Conservation (phyloP, 1,140 invertebrate genomes). For the Battus philenor region DNA sequence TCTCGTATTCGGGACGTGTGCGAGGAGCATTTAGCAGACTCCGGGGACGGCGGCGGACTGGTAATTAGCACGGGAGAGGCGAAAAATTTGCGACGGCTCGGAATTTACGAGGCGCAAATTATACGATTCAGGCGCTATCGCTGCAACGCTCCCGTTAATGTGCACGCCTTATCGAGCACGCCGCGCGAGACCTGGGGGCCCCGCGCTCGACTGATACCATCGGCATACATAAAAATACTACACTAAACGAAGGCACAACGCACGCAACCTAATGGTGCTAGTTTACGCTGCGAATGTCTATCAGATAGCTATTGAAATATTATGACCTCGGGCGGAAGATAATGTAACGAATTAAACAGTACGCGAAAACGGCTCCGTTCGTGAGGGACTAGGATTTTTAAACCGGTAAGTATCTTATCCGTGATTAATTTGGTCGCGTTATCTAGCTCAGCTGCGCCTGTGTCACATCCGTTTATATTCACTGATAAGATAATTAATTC, state of each 20-base stretch:
- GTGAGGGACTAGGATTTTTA: slow-evolving; percentile 17
- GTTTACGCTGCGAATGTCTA: slow-evolving; percentile 3
- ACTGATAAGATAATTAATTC: slow-evolving; percentile 42
- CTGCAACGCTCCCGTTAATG: slow-evolving; percentile 65
- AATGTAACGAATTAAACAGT: slow-evolving; percentile 1
- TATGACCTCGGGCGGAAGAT: slow-evolving; percentile 9
- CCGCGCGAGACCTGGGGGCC: slow-evolving; percentile 23
- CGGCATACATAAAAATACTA: slow-evolving; percentile 42
- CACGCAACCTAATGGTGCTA: slow-evolving; percentile 1
- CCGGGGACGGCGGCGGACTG: slow-evolving; percentile 64
- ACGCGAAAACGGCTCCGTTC: neutral
- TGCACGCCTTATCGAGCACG: slow-evolving; percentile 66
- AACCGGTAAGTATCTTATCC: slow-evolving; percentile 39
- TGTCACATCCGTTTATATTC: slow-evolving; percentile 58
- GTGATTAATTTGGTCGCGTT: slow-evolving; percentile 62
- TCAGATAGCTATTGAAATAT: slow-evolving; percentile 17
- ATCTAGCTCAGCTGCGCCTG: slow-evolving; percentile 47
- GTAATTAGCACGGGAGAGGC: slow-evolving; percentile 71
- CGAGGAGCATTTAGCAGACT: slow-evolving; percentile 69
- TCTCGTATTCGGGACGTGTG: slow-evolving; percentile 66
- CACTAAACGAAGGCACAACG: slow-evolving; percentile 16
- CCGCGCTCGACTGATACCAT: slow-evolving; percentile 33
- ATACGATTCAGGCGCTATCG: slow-evolving; percentile 67
- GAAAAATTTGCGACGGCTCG: slow-evolving; percentile 72
- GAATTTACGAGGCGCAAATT: slow-evolving; percentile 74